These are phyloP conservation scores for Papio anubis DNA, from an alignment of 2,113 vertebrate species.

Conservation along the genomic window DNA sequence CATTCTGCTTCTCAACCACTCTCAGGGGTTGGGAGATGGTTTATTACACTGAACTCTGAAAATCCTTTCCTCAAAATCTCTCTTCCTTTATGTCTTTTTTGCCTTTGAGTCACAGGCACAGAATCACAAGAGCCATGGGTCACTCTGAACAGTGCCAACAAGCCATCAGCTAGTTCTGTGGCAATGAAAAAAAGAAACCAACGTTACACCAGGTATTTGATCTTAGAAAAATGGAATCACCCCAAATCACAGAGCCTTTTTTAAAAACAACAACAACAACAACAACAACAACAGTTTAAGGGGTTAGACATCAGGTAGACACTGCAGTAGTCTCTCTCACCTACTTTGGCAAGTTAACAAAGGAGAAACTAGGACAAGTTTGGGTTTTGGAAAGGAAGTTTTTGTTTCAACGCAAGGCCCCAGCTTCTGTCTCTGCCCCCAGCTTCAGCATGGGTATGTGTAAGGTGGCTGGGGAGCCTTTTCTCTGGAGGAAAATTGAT, in stretches of 20 bases:
- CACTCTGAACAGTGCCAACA: background rate
- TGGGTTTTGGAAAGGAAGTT: background rate
- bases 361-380: background rate
- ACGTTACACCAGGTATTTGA: conserved; percentile 26
- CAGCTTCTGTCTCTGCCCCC: background rate
- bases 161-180: background rate
- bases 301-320: background rate
- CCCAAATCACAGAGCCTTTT: background rate
- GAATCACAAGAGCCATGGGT: conserved; percentile 37
- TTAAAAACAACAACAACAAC: background rate
- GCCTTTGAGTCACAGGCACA: background rate
- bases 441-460: background rate
- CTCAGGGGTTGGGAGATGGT: background rate
- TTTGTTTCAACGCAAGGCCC: background rate
- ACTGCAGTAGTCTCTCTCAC: background rate
- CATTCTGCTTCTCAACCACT: background rate
- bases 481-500: background rate
- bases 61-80: conserved; percentile 1
- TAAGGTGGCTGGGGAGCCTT: background rate
- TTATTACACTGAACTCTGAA: conserved; percentile 1
- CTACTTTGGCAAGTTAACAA: background rate
- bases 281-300: background rate
- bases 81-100: conserved; percentile 16
- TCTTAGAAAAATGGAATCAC: background rate
- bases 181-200: background rate